Base-by-base conservation (phyloP, 2,888 invertebrate species). In the Alentia gelatinosa region DNA sequence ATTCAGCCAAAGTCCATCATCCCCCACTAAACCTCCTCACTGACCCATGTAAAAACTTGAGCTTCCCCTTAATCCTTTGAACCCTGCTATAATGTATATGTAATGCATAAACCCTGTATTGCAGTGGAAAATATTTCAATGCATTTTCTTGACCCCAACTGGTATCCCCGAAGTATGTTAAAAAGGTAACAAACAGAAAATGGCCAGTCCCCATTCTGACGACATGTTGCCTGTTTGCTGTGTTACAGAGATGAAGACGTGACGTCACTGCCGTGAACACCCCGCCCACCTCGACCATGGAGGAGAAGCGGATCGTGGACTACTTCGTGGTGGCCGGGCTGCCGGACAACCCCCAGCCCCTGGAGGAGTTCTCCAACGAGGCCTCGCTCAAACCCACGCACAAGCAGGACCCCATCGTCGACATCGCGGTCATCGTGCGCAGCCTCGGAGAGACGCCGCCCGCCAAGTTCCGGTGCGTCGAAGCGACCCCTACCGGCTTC, bases 311-410 rank as follows among this genome's bases (percentile, higher is more conserved):
- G 92, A 98, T 99, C 92, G 99, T 98, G 37, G 99, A 99, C 97
- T 99, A 99, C 96, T 99, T 99, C 97, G 99, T 99, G 93, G 98
- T 99, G 92, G 99, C 99, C 95, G 99, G 99, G 40, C 97, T 99
- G 96, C 98, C 98, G 26, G 98, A 98, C 92, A 97, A 97, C 95
- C 97, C 98, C 40, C 97, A 98, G 79, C 95, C 95, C 23, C 92
- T 92, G 39, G 97, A 97, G 75, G 98, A 98, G 92, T 98, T 98
- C 96, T 97, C 97, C 92, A 97, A 98, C 92, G 97, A 97, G 94
- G 97, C 97, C 1, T 98, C 98, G 95, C 97, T 98, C 84, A 98
- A 94, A 98, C 97, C 95, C 97, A 97, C 95, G 97, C 98, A 94
- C 90, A 94, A 96, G 91, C 95, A 95, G 83, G 98, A 99, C 93